Conservation (phyloP, 2,113 vertebrate genomes). For the Collichthys lucidus region DNA sequence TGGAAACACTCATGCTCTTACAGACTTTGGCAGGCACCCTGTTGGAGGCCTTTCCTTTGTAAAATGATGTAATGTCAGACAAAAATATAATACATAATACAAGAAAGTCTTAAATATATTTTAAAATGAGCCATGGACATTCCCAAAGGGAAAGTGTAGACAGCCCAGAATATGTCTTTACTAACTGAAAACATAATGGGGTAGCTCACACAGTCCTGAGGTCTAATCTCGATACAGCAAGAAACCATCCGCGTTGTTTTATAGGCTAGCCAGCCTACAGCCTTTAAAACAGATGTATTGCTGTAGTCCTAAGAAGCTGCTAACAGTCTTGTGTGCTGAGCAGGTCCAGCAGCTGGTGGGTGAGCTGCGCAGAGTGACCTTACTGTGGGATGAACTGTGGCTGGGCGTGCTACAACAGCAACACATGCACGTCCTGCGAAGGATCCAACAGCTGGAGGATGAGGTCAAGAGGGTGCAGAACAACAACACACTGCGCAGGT, state of each 20-base stretch:
- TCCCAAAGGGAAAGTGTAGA: not conserved
- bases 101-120: not conserved
- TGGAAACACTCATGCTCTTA: not conserved
- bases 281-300: not conserved
- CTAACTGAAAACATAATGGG: not conserved
- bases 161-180: not conserved
- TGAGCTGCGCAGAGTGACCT: constrained; percentile 94
- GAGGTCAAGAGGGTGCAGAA: constrained; percentile 98
- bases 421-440: constrained; percentile 95
- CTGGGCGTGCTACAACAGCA: constrained; percentile 96
- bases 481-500: constrained; percentile 95
- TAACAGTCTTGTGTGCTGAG: constrained; percentile 12
- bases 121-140: not conserved
- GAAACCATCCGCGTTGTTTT: not conserved
- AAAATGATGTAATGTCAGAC: not conserved
- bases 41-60: not conserved
- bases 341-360: constrained; percentile 98
- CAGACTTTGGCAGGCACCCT: not conserved
- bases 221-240: not conserved
- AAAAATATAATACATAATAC: not conserved
- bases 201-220: not conserved
- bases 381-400: constrained; percentile 99
- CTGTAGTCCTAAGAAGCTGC: not conserved
- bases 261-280: not conserved
- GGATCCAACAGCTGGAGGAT: constrained; percentile 96